Percentiles rank a stretch among this genome's conserved stretches.
Conservation (phyloP, 2,797 vertebrate genomes). For the Sciurus carolinensis region DNA sequence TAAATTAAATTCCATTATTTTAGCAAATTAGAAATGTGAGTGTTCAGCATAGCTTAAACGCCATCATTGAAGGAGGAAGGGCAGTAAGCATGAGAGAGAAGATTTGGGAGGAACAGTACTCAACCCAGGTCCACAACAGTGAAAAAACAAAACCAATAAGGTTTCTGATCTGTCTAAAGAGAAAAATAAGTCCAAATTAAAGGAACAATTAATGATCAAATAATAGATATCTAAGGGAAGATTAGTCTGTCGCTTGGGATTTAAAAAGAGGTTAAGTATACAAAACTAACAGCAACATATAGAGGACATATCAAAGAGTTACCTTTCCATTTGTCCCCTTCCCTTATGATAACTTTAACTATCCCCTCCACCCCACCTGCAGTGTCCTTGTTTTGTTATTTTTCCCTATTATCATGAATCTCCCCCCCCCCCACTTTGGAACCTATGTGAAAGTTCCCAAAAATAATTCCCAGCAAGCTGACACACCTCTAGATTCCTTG, state of each 20-base stretch:
- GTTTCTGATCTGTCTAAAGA: neutral
- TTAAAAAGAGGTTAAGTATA: neutral
- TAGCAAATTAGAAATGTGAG: conserved; percentile 24
- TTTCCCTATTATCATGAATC: neutral
- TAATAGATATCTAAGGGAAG: neutral
- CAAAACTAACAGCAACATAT: conserved; percentile 11
- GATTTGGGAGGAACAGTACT: conserved; percentile 27
- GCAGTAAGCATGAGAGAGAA: neutral
- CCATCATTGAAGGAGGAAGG: conserved; percentile 26
- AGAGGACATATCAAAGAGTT: neutral
- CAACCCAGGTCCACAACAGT: neutral
- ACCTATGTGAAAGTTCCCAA: conserved; percentile 28
- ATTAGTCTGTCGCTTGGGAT: neutral
- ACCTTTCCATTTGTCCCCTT: neutral
- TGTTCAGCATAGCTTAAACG: conserved; percentile 30
- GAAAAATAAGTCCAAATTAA: conserved; percentile 44
- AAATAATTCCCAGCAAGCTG: conserved; percentile 23
- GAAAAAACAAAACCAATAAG: neutral
- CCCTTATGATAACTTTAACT: neutral
- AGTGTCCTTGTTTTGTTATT: neutral
- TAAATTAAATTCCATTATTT: conserved; percentile 52
- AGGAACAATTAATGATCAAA: conserved; percentile 38
- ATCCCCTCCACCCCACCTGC: rapidly evolving
- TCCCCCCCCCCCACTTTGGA: neutral
- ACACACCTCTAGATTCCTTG: neutral